Evolutionary conservation across 2,113 vertebrate genomes (phyloP), one percentile per base, ranked within the genome.

Genomic region (Lepisosteus oculatus): DNA sequence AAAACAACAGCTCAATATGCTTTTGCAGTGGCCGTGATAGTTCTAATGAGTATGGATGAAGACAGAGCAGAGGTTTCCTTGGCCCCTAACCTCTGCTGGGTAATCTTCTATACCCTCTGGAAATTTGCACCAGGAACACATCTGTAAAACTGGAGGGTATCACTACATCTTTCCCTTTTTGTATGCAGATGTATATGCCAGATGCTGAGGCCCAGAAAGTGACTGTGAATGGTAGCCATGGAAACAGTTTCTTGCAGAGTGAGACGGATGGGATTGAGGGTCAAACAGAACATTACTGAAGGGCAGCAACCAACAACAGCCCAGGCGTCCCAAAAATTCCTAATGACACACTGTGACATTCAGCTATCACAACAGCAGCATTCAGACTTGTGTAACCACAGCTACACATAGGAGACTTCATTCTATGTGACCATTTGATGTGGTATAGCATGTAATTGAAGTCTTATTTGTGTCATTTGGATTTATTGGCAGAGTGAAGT

Each of bases 161-260:
- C 9, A 6, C 47, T 6, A 1, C 47, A 51, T 5, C 47, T 9
- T 51, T 13, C 14, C 12, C 57, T 13, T 15, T 59, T n/a, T 73
- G 29, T 78, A 75, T 81, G 55, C 77, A 55, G 13, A 85, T 85
- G 85, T 87, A 89, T 89, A 89, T 93, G 88, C 88, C 86, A 88
- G 86, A 84, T 77, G 81, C 76, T 81, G 77, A 77, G 80, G 85
- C 83, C 87, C 75, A 81, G 85, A 81, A 81, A 66, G 80, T 86
- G 89, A 87, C 88, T 86, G 85, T 90, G 86, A 90, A 81, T 85
- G 86, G 88, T 88, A 86, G 89, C 86, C 85, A 89, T 89, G 87
- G 87, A 79, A 74, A 89, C 83, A 89, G 83, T 69, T 85, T 85
- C 82, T 88, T 85, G 86, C 84, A 87, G 86, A 85, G 86, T 86